Evolutionary conservation across 2,797 vertebrate species (phyloP).

Genomic region (Falco concolor): DNA sequence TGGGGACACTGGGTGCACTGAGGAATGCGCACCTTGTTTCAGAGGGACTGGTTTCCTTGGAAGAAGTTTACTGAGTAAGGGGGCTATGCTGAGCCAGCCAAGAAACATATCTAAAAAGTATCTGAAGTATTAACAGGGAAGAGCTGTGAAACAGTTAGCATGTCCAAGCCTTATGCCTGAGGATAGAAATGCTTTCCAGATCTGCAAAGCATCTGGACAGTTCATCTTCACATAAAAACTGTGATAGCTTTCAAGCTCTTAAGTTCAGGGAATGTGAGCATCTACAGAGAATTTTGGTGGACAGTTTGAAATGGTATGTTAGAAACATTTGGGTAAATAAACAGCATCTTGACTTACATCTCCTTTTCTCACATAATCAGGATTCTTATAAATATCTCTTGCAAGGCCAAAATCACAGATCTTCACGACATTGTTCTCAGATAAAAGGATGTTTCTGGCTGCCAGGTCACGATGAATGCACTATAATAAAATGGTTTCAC

Average conservation of each 20-base stretch:
- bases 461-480: conserved; percentile 95
- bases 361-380: conserved; percentile 94
- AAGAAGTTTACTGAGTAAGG: neutral
- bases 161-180: neutral
- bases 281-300: conserved; percentile 2
- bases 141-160: neutral
- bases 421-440: conserved; percentile 94
- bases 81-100: neutral
- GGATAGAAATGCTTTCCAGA: neutral
- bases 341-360: conserved; percentile 81
- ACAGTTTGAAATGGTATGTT: neutral
- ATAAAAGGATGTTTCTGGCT: conserved; percentile 91
- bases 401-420: conserved; percentile 96
- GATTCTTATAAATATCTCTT: conserved; percentile 94
- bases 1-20: neutral
- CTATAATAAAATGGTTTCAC: conserved; percentile 74
- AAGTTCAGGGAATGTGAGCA: neutral
- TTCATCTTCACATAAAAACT: neutral
- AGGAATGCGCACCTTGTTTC: neutral
- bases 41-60: neutral
- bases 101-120: neutral
- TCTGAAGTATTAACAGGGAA: neutral
- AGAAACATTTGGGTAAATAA: conserved; percentile 15
- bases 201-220: neutral
- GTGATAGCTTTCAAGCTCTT: neutral